A percentile compares a stretch with the other conserved stretches of the same genome.
phyloP scores from a whole-genome alignment of 2,797 vertebrate species.

The Diplodus sargus region DNA sequence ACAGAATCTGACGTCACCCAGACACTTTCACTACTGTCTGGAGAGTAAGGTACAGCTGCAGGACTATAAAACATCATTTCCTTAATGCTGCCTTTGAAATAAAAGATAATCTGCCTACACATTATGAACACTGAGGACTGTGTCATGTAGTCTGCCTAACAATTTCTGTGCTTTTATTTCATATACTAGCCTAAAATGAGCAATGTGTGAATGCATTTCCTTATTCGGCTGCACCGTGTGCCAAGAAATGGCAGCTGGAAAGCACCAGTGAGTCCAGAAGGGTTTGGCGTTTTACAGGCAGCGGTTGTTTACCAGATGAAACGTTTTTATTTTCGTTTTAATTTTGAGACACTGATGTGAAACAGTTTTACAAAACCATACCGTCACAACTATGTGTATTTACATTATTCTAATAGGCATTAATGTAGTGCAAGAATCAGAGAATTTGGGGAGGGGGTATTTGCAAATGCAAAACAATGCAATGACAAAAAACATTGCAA shows the following conservation, averaged over 20 bases:
- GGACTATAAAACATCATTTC: too few species aligned
- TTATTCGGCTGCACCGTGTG: neutral
- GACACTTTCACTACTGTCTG: too few species aligned
- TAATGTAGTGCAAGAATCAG: too few species aligned
- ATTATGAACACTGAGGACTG: neutral
- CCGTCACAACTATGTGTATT: neutral
- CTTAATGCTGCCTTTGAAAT: neutral
- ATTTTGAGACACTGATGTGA: neutral
- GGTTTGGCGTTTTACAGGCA: neutral
- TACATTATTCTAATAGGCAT: neutral
- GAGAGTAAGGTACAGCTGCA: too few species aligned
- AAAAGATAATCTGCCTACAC: neutral
- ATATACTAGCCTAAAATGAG: neutral
- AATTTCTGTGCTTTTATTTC: neutral
- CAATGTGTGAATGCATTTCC: neutral
- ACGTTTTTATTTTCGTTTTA: neutral
- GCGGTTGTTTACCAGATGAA: neutral
- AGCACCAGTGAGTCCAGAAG: neutral
- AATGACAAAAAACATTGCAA: neutral
- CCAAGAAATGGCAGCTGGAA: neutral
- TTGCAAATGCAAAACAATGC: too few species aligned
- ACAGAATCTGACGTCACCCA: too few species aligned
- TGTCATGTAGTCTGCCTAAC: neutral
- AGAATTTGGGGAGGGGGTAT: too few species aligned
- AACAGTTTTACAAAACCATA: too few species aligned